Evolutionary conservation across 2,113 vertebrate genomes (phyloP).

Genomic region (Pogona vitticeps): DNA sequence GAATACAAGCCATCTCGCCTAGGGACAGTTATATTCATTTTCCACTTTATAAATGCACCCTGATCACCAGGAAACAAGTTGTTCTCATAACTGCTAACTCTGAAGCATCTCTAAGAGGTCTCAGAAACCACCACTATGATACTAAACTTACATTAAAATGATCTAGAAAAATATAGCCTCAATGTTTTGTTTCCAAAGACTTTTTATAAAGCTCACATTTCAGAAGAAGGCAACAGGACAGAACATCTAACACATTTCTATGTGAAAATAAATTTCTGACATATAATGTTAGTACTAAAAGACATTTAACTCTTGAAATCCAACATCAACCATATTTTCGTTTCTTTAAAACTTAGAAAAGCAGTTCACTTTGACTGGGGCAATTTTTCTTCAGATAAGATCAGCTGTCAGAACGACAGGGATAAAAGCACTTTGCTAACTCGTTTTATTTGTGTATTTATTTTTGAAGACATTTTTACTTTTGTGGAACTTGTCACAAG

Average conservation of each 20-base stretch:
- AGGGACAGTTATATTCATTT: background rate
- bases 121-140: slow-evolving; percentile 40
- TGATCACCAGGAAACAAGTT: slow-evolving; percentile 42
- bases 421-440: slow-evolving; percentile 18
- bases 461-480: slow-evolving; percentile 44
- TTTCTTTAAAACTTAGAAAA: slow-evolving; percentile 32
- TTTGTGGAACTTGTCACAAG: slow-evolving; percentile 20
- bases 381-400: slow-evolving; percentile 26
- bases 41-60: slow-evolving; percentile 58
- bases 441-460: slow-evolving; percentile 40
- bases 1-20: background rate
- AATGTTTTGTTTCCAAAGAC: slow-evolving; percentile 45
- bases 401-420: slow-evolving; percentile 10
- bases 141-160: slow-evolving; percentile 45
- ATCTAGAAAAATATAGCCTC: slow-evolving; percentile 49
- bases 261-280: slow-evolving; percentile 41
- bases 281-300: slow-evolving; percentile 15
- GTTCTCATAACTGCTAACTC: slow-evolving; percentile 40
- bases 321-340: slow-evolving; percentile 33
- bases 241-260: slow-evolving; percentile 22
- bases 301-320: slow-evolving; percentile 45
- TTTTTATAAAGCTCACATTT: slow-evolving; percentile 52
- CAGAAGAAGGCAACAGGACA: slow-evolving; percentile 1
- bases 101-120: slow-evolving; percentile 35
- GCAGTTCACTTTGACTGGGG: background rate